phyloP scores from a whole-genome alignment of 2,888 invertebrate species.

The Charanyca ferruginea region DNA sequence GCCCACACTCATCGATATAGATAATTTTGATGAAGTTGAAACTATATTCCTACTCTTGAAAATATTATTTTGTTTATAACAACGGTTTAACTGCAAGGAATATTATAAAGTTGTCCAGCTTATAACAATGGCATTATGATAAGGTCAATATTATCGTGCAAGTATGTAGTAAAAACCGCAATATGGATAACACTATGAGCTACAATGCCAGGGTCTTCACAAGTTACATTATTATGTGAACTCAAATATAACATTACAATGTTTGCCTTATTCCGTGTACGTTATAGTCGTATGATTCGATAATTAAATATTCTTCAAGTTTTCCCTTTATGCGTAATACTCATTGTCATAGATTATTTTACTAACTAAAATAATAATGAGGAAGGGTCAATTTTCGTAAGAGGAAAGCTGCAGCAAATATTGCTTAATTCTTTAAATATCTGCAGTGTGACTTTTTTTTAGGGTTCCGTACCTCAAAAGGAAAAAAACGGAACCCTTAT shows the following conservation, averaged over 20 bases:
- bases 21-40: conserved; percentile 19
- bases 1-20: background rate
- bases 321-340: conserved; percentile 18
- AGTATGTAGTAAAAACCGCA: background rate
- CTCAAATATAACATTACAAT: conserved; percentile 1
- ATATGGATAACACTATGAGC: conserved; percentile 34
- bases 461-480: too few species aligned
- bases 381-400: too few species aligned
- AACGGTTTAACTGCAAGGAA: background rate
- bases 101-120: conserved; percentile 12
- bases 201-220: conserved; percentile 45
- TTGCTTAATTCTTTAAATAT: too few species aligned
- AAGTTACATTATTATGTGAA: conserved; percentile 5
- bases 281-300: conserved; percentile 13
- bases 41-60: conserved; percentile 7
- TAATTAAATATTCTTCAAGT: conserved; percentile 17
- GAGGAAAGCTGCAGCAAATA: too few species aligned
- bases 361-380: too few species aligned
- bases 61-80: conserved; percentile 3
- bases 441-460: too few species aligned
- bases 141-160: background rate
- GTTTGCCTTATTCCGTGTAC: conserved; percentile 15
- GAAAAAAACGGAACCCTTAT: too few species aligned
- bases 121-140: conserved; percentile 20
- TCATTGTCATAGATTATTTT: background rate